Evolutionary conservation across 2,113 vertebrate species (phyloP), one percentile per base, ranked within the genome.

Genomic region (Prietella phreatophila): DNA sequence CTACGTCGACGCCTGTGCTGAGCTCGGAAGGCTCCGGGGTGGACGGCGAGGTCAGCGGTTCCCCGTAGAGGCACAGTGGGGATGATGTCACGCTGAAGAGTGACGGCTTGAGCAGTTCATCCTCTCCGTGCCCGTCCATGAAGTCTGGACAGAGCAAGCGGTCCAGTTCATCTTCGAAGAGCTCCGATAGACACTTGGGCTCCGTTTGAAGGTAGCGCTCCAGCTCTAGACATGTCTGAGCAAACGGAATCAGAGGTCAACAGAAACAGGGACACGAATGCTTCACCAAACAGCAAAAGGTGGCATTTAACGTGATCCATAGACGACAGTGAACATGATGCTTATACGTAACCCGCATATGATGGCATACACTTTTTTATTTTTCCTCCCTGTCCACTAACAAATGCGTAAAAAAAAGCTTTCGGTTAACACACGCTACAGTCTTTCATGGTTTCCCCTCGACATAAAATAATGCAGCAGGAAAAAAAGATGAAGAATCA

Each of bases 121-220:
- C 96, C 75, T 98, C 98, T 73, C 96, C 96, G 0, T 96, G 96
- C 88, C 96, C 96, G 42, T 97, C 95, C 85, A 95, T 93, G 87
- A 97, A 97, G 61, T 97, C 96, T 0, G 97, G 94, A 0, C 96
- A 97, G 39, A 99, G 96, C 87, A 99, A 96, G 67, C 96, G 96
- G 83, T 99, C 97, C 91, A 99, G 93, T 90, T 99, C 97, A 83
- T 97, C 96, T 8, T 98, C 97, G 42, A 99, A 98, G 76, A 97
- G 96, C 92, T 99, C 97, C 0, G 98, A 97, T 88, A 98, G 96
- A 88, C 96, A 96, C 90, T 97, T 96, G 0, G 98, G 98, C 84
- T 99, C 98, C 0, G 98, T 99, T 95, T 99, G 98, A 88, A 99
- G 96, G 92, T 99, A 99, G 63, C 98, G 96, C 93, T 99, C 98